These are phyloP conservation scores for Himalopsyche kuldschensis DNA, from an alignment of 2,888 invertebrate species.

Conservation along the genomic window DNA sequence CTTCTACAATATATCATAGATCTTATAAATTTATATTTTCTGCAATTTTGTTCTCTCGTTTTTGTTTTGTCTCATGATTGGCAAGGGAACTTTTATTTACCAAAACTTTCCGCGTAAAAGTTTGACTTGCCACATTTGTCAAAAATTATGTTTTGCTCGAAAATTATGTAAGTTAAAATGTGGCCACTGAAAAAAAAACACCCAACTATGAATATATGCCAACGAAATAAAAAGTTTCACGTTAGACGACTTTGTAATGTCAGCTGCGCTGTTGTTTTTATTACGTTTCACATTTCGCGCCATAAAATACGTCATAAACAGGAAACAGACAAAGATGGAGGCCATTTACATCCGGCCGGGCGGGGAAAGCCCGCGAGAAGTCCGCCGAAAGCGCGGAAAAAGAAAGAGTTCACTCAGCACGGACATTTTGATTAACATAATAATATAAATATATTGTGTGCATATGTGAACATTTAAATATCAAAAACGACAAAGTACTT, in stretches of 20 bases:
- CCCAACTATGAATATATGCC: background rate
- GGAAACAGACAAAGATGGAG: slow-evolving; percentile 32
- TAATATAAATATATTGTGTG: background rate
- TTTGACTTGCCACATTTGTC: background rate
- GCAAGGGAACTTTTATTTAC: background rate
- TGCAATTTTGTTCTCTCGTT: background rate
- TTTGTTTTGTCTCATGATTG: background rate
- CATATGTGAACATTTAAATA: background rate
- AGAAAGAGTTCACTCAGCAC: background rate
- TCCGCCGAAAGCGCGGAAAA: background rate
- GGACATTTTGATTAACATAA: background rate
- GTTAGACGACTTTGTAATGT: background rate
- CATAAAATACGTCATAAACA: slow-evolving; percentile 38
- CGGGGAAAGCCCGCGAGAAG: slow-evolving; percentile 10
- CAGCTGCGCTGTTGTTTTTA: background rate
- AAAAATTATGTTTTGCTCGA: background rate
- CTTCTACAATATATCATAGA: no score
- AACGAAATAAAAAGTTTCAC: background rate
- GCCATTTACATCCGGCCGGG: slow-evolving; percentile 22
- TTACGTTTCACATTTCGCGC: slow-evolving; percentile 30
- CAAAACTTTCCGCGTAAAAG: background rate
- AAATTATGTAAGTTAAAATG: background rate
- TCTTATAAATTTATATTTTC: no score
- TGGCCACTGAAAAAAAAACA: background rate
- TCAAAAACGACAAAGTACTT: background rate